Percentiles rank a stretch among this genome's conserved stretches.
phyloP scores from a whole-genome alignment of 2,888 invertebrate species.

The Panorpa germanica region DNA sequence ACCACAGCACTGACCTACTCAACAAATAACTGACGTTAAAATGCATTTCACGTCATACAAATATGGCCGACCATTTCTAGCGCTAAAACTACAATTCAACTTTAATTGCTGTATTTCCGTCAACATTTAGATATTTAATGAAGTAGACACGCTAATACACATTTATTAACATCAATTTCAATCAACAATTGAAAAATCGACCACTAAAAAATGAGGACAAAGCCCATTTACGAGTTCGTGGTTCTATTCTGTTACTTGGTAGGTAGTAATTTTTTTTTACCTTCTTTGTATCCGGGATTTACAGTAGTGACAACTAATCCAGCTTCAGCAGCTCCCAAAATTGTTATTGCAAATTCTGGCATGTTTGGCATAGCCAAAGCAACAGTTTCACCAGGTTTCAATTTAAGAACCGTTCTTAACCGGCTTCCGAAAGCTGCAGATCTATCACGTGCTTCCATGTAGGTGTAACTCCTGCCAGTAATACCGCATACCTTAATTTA shows the following conservation, averaged over 20 bases:
- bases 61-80: too few species aligned
- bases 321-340: slow-evolving; percentile 47
- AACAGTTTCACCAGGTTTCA: slow-evolving; percentile 44
- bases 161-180: too few species aligned
- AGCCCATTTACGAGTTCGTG: neutral
- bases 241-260: neutral
- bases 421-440: slow-evolving; percentile 46
- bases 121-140: too few species aligned
- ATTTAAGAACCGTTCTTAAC: slow-evolving; percentile 41
- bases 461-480: slow-evolving; percentile 55
- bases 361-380: slow-evolving; percentile 55
- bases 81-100: too few species aligned
- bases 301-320: slow-evolving; percentile 50
- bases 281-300: slow-evolving; percentile 53
- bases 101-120: too few species aligned
- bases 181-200: too few species aligned
- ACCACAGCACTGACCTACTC: too few species aligned
- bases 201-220: too few species aligned
- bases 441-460: slow-evolving; percentile 39
- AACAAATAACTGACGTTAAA: too few species aligned
- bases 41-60: too few species aligned
- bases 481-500: slow-evolving; percentile 46
- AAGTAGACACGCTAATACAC: too few species aligned
- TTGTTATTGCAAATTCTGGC: slow-evolving; percentile 50
- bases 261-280: slow-evolving; percentile 20